phyloP scores from a whole-genome alignment of 2,888 invertebrate species.

The Drosophila fulvimacula region DNA sequence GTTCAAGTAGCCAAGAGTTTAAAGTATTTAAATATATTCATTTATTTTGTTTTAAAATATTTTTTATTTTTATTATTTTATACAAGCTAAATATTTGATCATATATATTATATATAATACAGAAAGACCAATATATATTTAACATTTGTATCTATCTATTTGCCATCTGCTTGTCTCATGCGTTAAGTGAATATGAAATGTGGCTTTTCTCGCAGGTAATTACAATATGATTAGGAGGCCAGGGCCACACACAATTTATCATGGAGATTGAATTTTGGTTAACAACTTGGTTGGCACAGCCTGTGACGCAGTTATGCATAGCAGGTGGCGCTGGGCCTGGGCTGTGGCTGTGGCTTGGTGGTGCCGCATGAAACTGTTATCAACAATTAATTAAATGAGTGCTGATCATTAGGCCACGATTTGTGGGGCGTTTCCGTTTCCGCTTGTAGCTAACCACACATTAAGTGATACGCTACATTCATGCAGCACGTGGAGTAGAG shows the following conservation, averaged over 20 bases:
- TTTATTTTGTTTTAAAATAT: too few species aligned
- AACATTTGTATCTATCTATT: not conserved
- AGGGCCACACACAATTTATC: conserved; percentile 17
- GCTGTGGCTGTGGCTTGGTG: not conserved
- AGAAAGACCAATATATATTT: not conserved
- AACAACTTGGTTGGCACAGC: conserved; percentile 7
- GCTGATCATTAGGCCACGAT: conserved; percentile 77
- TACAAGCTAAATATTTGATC: too few species aligned
- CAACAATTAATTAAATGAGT: conserved; percentile 79
- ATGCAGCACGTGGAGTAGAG: conserved; percentile 7
- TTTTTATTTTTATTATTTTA: too few species aligned
- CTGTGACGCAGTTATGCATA: conserved; percentile 50
- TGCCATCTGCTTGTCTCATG: not conserved
- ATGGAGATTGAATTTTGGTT: conserved; percentile 34
- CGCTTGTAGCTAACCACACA: conserved; percentile 59
- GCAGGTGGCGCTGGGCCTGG: conserved; percentile 3
- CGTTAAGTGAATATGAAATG: conserved; percentile 2
- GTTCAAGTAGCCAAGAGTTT: too few species aligned
- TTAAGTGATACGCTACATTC: conserved; percentile 62
- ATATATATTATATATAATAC: too few species aligned
- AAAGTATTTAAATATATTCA: too few species aligned
- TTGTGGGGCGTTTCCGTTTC: conserved; percentile 76
- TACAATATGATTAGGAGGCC: conserved; percentile 20
- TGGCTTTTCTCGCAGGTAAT: conserved; percentile 12
- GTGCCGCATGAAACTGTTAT: conserved; percentile 63